Evolutionary conservation across 2,797 vertebrate genomes (phyloP), one percentile per base, ranked within the genome.

Genomic region (Eleutherodactylus coqui): DNA sequence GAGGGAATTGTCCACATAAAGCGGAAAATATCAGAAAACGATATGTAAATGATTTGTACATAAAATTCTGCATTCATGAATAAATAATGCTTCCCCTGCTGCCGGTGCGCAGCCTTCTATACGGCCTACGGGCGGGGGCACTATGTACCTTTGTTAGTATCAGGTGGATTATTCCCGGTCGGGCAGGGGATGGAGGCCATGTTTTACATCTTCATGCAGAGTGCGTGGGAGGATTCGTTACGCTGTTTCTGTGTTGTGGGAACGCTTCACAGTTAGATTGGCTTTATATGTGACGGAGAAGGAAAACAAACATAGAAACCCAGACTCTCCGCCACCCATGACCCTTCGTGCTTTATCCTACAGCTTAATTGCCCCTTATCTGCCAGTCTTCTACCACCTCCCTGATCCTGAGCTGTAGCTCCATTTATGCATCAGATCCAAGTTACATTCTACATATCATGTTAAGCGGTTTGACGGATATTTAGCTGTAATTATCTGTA

Each of bases 51-150:
- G 53, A 41, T 58, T 78, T 17, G 76, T 58, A 38, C 76, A 41
- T 58, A 78, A 60, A 58, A 38, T n/a, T 78, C 51, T 58, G 55
- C 55, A 78, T 78, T 78, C 36, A 58, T 78, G 76, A 78, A 78
- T 78, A 60, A 60, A 27, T 60, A 38, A 58, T 27, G 21, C 1
- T 21, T 21, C 14, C 24, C 24, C 2, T n/a, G 21, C 38, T 38
- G 21, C 24, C n/a, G 49, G 21, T 8, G 17, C 16, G 5, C 34
- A 6, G 21, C 36, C 19, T 24, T 55, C 7, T 24, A 60, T 58
- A 21, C 14, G 6, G 7, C 21, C n/a, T 19, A 24, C 9, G 38
- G 53, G 75, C 36, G n/a, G 32, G 75, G 43, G 45, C 16, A 19
- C 32, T 58, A 5, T 9, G 55, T 34, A 38, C 53, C 49, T 77